Evolutionary conservation across 1,140 invertebrate species (phyloP), one percentile per base, ranked within the genome.

Genomic region (Kradibia gibbosae): DNA sequence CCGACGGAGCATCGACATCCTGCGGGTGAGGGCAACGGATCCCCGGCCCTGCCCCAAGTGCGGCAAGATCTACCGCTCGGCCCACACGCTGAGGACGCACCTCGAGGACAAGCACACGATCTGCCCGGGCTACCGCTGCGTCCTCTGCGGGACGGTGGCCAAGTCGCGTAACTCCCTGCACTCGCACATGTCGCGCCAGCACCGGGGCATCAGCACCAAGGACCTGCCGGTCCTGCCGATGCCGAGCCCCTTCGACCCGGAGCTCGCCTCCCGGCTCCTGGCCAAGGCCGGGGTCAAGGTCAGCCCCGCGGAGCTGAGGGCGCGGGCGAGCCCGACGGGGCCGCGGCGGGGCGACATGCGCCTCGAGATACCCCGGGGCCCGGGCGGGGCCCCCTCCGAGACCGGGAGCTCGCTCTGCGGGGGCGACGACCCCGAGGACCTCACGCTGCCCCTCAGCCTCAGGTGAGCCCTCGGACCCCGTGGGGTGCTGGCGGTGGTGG

Each of bases 51-150:
- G 97, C 90, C 96, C 96, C 13, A 97, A 98, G 88, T 98, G 97
- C 89, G 96, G 96, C 3, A 98, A 98, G 91, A 97, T 97, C 87
- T 98, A 98, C 89, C 93, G 96, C 36, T 97, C 96, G 8, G 97
- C 97, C 2, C 97, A 97, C 88, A 98, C 97, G 0, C 92, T 98
- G 80, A 93, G 96, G 67, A 98, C 97, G 7, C 97, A 98, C 91
- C 92, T 98, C 78, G 97, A 98, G 89, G 96, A 98, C 88, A 98
- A 98, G 88, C 96, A 98, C 89, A 97, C 97, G 7, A 94, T 97
- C 84, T 98, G 97, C 88, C 96, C 96, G 1, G 97, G 97, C 42
- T 98, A 97, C 86, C 93, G 97, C 28, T 98, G 97, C 88, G 96
- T 97, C 3, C 92, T 98, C 1, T 98, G 97, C 90, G 97, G 97